A percentile compares a stretch with the other conserved stretches of the same genome.
These are phyloP conservation scores for Eupithecia pulchellata DNA, from an alignment of 2,888 invertebrate genomes.

Conservation along the genomic window DNA sequence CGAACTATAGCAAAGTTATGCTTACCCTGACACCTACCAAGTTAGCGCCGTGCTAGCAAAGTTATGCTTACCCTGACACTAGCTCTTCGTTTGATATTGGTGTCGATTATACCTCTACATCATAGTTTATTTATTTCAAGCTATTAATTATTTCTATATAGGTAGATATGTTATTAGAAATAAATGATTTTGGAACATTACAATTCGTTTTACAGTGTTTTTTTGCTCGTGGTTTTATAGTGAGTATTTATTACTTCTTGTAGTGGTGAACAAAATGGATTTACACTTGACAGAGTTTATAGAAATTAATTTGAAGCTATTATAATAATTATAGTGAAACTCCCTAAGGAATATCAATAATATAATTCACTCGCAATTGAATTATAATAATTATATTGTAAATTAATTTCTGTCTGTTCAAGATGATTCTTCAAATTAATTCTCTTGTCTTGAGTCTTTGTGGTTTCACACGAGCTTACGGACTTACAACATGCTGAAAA, in stretches of 20 bases:
- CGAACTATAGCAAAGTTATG: too few species aligned
- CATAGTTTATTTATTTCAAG: not conserved
- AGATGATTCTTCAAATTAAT: conserved; percentile 45
- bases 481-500: not conserved
- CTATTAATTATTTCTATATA: not conserved
- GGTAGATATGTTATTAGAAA: not conserved
- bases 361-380: conserved; percentile 14
- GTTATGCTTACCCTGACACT: too few species aligned
- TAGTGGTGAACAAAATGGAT: too few species aligned
- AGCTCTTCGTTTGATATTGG: not conserved
- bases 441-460: conserved; percentile 34
- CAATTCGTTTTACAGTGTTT: not conserved
- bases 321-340: conserved; percentile 1
- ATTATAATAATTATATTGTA: conserved; percentile 33
- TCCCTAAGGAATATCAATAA: conserved; percentile 3
- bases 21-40: too few species aligned
- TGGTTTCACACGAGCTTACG: conserved; percentile 27
- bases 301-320: not conserved
- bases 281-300: too few species aligned
- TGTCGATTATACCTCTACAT: too few species aligned
- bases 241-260: too few species aligned
- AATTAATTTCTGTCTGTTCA: conserved; percentile 34
- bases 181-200: not conserved
- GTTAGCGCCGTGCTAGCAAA: too few species aligned
- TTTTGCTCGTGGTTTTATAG: not conserved